Percentiles rank a stretch among this genome's conserved stretches.
These are phyloP conservation scores for Solea solea DNA, from an alignment of 2,113 vertebrate species.

Conservation along the genomic window DNA sequence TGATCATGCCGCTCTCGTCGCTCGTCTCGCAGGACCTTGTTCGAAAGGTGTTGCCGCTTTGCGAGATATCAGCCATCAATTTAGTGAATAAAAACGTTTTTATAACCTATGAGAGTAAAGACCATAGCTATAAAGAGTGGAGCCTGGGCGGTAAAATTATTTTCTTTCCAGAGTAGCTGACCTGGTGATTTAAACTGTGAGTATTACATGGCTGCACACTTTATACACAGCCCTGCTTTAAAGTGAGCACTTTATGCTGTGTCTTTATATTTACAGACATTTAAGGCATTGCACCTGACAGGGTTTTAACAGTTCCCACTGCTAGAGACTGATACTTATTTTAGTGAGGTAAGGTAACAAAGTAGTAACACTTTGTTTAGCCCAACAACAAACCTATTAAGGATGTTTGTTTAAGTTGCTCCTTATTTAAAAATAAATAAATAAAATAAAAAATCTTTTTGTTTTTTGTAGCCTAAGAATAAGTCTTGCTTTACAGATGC, in stretches of 20 bases:
- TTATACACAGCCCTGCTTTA: conserved; percentile 4
- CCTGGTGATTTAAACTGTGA: conserved; percentile 25
- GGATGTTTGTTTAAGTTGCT: too few species aligned
- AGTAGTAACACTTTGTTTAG: too few species aligned
- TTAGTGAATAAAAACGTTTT: conserved; percentile 36
- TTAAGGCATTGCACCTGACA: background rate
- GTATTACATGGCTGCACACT: conserved; percentile 4
- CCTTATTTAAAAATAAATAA: too few species aligned
- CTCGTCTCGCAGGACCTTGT: conserved; percentile 14
- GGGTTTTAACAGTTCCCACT: background rate
- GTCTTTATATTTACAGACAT: conserved; percentile 30
- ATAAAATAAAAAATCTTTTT: too few species aligned
- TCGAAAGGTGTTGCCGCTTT: conserved; percentile 10
- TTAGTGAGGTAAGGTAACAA: too few species aligned
- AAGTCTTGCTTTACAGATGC: too few species aligned
- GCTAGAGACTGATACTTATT: too few species aligned
- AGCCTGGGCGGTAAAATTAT: background rate
- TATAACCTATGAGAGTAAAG: conserved; percentile 25
- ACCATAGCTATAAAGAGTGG: background rate
- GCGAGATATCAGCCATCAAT: conserved; percentile 25
- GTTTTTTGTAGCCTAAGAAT: too few species aligned
- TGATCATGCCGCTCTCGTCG: conserved; percentile 9
- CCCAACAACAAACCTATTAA: too few species aligned
- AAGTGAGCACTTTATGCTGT: background rate
- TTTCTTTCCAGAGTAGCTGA: conserved; percentile 9